These are phyloP conservation scores for Agonopterix arenella DNA, from an alignment of 2,888 invertebrate species.

Conservation along the genomic window DNA sequence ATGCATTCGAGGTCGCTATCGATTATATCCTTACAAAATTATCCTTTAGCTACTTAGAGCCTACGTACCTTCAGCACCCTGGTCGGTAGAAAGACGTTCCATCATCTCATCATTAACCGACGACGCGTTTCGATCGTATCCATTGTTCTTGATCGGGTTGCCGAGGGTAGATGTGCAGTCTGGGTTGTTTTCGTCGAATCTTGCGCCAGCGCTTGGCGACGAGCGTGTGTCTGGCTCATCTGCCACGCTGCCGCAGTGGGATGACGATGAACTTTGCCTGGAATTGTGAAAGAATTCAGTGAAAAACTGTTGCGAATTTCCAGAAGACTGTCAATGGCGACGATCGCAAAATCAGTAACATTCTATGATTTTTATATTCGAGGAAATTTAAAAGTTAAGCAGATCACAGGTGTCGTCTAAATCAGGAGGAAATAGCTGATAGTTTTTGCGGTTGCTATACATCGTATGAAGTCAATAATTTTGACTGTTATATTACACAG, in stretches of 20 bases:
- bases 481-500: too few species aligned
- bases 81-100: constrained; percentile 68
- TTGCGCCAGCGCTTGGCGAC: constrained; percentile 64
- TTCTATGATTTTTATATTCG: too few species aligned
- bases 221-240: constrained; percentile 73
- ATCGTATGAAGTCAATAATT: too few species aligned
- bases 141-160: constrained; percentile 71
- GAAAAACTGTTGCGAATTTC: too few species aligned
- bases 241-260: constrained; percentile 69
- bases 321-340: too few species aligned
- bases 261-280: constrained; percentile 72
- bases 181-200: constrained; percentile 62
- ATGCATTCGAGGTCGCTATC: too few species aligned
- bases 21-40: constrained; percentile 2
- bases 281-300: constrained; percentile 6
- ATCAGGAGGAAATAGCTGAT: too few species aligned
- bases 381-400: too few species aligned
- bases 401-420: too few species aligned
- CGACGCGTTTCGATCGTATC: constrained; percentile 66
- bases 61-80: constrained; percentile 68
- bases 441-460: too few species aligned
- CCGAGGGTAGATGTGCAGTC: constrained; percentile 68
- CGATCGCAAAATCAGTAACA: too few species aligned
- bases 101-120: constrained; percentile 56
- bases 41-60: too few species aligned